These are phyloP conservation scores for Coracopsis vasa DNA, from an alignment of 2,113 vertebrate species.

Conservation along the genomic window DNA sequence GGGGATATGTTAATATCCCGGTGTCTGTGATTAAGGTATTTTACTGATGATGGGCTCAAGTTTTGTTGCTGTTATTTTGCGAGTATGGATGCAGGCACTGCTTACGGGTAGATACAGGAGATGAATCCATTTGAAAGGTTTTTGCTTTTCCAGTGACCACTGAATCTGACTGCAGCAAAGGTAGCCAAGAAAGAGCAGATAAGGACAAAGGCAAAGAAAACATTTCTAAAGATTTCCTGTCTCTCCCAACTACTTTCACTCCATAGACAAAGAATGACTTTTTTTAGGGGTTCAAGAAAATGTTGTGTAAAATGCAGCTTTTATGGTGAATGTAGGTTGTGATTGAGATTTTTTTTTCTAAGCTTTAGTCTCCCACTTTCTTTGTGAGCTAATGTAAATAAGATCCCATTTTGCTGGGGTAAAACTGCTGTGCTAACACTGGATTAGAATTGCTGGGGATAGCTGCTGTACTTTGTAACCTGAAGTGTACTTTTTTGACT, in stretches of 20 bases:
- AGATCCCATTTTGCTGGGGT: slow-evolving; percentile 68
- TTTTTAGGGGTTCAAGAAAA: slow-evolving; percentile 73
- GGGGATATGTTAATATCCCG: neutral
- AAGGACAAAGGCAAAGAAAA: neutral
- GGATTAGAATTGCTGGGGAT: slow-evolving; percentile 80
- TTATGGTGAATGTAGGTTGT: slow-evolving; percentile 75
- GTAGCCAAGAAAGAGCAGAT: neutral
- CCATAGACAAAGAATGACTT: neutral
- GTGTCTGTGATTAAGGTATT: neutral
- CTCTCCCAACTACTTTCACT: neutral
- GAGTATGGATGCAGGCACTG: neutral
- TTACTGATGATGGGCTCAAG: neutral
- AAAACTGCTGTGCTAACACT: slow-evolving; percentile 79
- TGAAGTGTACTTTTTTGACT: slow-evolving; percentile 84
- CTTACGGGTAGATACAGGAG: neutral
- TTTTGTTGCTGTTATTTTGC: neutral
- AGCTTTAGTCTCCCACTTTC: slow-evolving; percentile 72
- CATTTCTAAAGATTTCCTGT: slow-evolving; percentile 19
- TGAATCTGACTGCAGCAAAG: neutral
- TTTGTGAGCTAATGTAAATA: slow-evolving; percentile 78
- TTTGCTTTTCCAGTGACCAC: neutral
- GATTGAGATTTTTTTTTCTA: slow-evolving; percentile 63
- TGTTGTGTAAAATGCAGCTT: slow-evolving; percentile 83
- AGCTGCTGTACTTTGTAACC: slow-evolving; percentile 87
- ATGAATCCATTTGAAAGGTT: neutral